Evolutionary conservation across 2,888 invertebrate genomes (phyloP).

Genomic region (Pyrrhosoma nymphula): DNA sequence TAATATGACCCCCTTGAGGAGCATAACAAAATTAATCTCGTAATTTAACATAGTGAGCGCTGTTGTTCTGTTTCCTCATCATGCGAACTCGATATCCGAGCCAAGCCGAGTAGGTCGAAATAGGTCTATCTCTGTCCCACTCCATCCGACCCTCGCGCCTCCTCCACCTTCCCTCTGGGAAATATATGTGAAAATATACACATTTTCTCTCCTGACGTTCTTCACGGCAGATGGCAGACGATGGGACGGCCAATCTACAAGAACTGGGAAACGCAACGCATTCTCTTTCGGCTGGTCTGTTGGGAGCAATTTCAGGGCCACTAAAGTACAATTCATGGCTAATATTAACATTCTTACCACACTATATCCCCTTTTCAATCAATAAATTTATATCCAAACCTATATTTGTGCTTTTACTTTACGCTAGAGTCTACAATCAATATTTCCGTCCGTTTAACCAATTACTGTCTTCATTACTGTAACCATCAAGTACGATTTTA

Average conservation of each 20-base stretch:
- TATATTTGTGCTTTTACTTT: too few relatives aligned
- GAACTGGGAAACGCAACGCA: not conserved
- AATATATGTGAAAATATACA: not conserved
- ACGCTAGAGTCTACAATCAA: too few relatives aligned
- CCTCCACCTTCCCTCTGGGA: not conserved
- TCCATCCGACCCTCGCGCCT: not conserved
- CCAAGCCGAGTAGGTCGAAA: not conserved
- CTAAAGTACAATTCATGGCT: too few relatives aligned
- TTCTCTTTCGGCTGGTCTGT: not conserved
- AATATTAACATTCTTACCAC: too few relatives aligned
- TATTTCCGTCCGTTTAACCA: too few relatives aligned
- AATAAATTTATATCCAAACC: too few relatives aligned
- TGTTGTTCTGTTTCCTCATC: conserved; percentile 14
- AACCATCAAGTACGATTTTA: too few relatives aligned
- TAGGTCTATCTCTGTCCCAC: too few relatives aligned
- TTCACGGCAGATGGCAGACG: not conserved
- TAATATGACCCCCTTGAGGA: not conserved
- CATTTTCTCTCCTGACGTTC: not conserved
- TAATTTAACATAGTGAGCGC: conserved; percentile 28
- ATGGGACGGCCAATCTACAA: not conserved
- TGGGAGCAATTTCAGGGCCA: too few relatives aligned
- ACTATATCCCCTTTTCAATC: too few relatives aligned
- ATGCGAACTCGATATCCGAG: conserved; percentile 18
- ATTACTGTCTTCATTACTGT: too few relatives aligned
- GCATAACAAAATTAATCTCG: conserved; percentile 28